Evolutionary conservation across 1,140 invertebrate genomes (phyloP), one percentile per base, ranked within the genome.

Genomic region (Papilio polyxenes): DNA sequence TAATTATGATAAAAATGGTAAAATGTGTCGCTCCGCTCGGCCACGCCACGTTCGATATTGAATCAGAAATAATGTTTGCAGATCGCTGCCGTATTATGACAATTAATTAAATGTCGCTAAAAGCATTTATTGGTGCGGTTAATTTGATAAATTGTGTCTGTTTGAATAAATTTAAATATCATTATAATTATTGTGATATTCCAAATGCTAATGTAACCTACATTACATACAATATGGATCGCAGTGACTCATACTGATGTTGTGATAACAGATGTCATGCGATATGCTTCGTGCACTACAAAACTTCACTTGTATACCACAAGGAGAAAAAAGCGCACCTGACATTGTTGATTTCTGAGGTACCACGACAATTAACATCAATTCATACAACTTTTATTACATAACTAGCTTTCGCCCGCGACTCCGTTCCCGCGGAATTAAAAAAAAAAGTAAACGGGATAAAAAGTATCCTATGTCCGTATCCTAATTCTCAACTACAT

Each of bases 111-210:
- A 15, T 37, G 65, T 72, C 65, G 65, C 65, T 72, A 37, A 72
- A 72, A 72, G 65, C 31, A 72, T 72, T 72, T 72, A 72, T 72
- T 72, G 65, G 23, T 72, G 65, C 65, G 65, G 65, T 72, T 72
- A 72, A 72, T 72, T 72, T 72, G 65, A 72, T 72, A 37, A 72
- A 72, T 72, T 37, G 31, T 72, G 65, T 72, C 31, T 31, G 31
- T 17, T 6, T 40, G 65, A 72, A 72, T 72, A 72, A 1, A 72
- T 72, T 72, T 72, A 72, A 72, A 72, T 72, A 37, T 72, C 65
- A 72, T 72, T 13, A 72, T 40, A 40, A 72, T 40, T 1, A 72
- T 40, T 72, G 65, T 40, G 23, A 72, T 72, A 72, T 72, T 40
- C 31, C 65, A 72, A 65, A 37, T 72, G 65, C 65, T 37, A 72